Conservation (phyloP, 2,113 vertebrate genomes). For the Prionailurus viverrinus region DNA sequence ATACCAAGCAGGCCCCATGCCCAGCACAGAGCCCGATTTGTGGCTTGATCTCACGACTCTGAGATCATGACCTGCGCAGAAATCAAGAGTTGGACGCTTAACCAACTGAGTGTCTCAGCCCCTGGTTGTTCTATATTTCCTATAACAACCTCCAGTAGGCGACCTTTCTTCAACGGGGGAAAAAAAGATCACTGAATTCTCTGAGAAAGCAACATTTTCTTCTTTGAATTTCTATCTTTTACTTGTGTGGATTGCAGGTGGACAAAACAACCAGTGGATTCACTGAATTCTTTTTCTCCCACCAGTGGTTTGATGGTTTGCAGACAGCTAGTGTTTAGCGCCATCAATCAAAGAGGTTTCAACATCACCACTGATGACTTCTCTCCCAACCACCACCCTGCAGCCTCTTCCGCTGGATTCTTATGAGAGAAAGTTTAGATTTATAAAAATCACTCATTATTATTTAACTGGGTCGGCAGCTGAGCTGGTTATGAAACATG, state of each 20-base stretch:
- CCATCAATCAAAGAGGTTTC: background rate
- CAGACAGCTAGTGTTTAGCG: background rate
- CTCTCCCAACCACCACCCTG: background rate
- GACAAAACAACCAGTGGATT: background rate
- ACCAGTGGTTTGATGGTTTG: background rate
- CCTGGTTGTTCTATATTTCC: background rate
- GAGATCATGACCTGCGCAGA: too few species aligned
- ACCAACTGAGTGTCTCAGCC: too few species aligned
- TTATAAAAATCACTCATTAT: conserved; percentile 48
- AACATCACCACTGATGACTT: background rate
- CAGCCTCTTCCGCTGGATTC: background rate
- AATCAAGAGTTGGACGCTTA: too few species aligned
- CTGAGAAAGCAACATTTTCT: background rate
- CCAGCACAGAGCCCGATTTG: too few species aligned
- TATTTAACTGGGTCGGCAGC: conserved; percentile 51
- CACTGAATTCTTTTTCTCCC: background rate
- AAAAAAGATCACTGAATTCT: background rate
- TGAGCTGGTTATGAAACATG: background rate
- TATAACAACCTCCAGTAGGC: background rate
- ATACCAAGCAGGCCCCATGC: too few species aligned
- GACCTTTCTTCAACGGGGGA: background rate
- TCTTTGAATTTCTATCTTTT: background rate
- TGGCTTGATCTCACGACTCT: too few species aligned
- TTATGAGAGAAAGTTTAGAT: conserved; percentile 21
- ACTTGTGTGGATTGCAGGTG: background rate